Evolutionary conservation across 1,140 invertebrate species (phyloP).

Genomic region (Apis florea): DNA sequence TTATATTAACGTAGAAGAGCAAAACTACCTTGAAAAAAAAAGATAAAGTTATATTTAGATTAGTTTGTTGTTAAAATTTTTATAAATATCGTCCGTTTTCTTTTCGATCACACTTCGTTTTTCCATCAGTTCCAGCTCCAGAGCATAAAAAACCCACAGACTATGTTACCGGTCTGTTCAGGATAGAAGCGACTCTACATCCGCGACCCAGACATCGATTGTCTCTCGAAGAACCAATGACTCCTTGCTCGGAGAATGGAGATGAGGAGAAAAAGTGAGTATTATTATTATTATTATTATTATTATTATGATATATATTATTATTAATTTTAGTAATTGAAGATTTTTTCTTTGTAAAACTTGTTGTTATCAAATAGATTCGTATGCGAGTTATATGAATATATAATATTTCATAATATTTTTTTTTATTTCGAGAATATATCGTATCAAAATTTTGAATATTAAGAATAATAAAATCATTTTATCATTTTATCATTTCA

Average conservation of each 20-base stretch:
- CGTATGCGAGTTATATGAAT: too few species aligned
- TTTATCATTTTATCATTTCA: too few species aligned
- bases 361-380: neutral
- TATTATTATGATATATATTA: too few species aligned
- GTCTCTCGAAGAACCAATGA: slow-evolving; percentile 70
- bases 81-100: too few species aligned
- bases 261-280: slow-evolving; percentile 76
- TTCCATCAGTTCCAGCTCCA: slow-evolving; percentile 84
- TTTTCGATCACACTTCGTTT: slow-evolving; percentile 8
- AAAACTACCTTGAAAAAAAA: too few species aligned
- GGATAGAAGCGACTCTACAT: slow-evolving; percentile 84
- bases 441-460: too few species aligned
- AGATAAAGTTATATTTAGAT: too few species aligned
- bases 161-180: slow-evolving; percentile 90
- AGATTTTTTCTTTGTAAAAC: neutral
- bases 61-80: too few species aligned
- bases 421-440: too few species aligned
- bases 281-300: neutral
- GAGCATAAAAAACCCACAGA: slow-evolving; percentile 88
- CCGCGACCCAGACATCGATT: slow-evolving; percentile 78
- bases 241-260: slow-evolving; percentile 67
- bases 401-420: too few species aligned
- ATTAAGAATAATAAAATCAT: too few species aligned
- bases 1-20: too few species aligned
- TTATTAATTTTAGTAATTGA: neutral